A percentile compares a stretch with the other conserved stretches of the same genome.
Conservation (phyloP, 2,888 invertebrate genomes). For the Leptura quadrifasciata region DNA sequence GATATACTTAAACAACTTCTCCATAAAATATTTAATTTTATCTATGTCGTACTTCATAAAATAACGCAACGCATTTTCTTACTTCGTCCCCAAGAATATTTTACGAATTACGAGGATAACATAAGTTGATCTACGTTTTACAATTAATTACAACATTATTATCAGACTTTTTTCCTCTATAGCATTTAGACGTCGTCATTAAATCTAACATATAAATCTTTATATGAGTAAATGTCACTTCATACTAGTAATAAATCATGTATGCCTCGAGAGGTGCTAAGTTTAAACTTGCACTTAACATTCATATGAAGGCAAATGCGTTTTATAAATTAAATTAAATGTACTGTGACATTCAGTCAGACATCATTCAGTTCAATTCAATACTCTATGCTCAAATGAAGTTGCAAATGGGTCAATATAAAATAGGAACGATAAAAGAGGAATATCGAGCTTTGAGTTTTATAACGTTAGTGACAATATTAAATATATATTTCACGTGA, state of each 20-base stretch:
- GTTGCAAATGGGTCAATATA: background rate
- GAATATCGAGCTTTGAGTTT: background rate
- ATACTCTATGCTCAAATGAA: background rate
- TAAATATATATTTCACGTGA: background rate
- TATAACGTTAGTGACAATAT: background rate
- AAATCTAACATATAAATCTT: background rate
- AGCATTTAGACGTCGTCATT: background rate
- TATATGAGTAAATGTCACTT: background rate
- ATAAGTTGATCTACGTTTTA: no score
- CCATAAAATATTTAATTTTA: no score
- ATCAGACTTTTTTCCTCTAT: no score
- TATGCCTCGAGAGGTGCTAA: background rate
- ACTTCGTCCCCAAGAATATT: no score
- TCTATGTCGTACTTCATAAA: no score
- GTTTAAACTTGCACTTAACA: background rate
- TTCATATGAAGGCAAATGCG: background rate
- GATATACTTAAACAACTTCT: no score
- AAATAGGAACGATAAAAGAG: background rate
- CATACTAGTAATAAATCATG: background rate
- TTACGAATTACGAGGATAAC: no score
- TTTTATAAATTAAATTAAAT: constrained; percentile 4
- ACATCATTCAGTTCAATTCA: background rate
- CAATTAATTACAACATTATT: no score
- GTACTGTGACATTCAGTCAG: background rate
- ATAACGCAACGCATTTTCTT: no score